Evolutionary conservation across 2,888 invertebrate species (phyloP).

Genomic region (Dorcus hopei): DNA sequence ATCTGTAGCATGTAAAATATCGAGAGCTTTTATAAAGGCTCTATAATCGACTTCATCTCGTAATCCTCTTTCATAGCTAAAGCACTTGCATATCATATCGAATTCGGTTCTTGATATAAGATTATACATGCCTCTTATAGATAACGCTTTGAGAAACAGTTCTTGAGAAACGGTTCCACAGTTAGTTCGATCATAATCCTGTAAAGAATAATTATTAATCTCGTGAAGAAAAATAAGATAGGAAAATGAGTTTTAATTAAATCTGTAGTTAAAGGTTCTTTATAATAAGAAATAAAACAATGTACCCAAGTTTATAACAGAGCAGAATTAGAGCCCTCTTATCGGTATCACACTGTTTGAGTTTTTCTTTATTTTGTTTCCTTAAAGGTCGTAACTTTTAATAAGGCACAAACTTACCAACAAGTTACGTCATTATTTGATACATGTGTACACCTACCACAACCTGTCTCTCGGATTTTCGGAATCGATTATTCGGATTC

Average conservation of each 20-base stretch:
- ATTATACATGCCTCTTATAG: slow-evolving; percentile 61
- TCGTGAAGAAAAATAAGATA: not conserved
- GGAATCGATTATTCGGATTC: not conserved
- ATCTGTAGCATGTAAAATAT: slow-evolving; percentile 60
- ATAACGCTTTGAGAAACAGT: slow-evolving; percentile 64
- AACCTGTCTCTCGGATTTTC: not conserved
- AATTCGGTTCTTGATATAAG: slow-evolving; percentile 65
- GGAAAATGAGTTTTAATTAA: not conserved
- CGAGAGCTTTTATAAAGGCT: slow-evolving; percentile 64
- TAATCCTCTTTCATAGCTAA: slow-evolving; percentile 62
- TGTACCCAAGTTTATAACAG: not conserved
- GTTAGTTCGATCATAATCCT: slow-evolving; percentile 67
- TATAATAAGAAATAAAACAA: not conserved
- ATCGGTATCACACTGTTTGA: slow-evolving; percentile 6
- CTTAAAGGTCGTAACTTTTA: slow-evolving; percentile 27
- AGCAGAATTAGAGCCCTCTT: not conserved
- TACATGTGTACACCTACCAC: slow-evolving; percentile 11
- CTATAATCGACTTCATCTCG: slow-evolving; percentile 68
- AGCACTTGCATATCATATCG: slow-evolving; percentile 70
- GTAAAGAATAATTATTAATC: slow-evolving; percentile 25
- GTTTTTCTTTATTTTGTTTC: slow-evolving; percentile 18
- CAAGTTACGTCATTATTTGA: slow-evolving; percentile 11
- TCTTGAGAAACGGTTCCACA: slow-evolving; percentile 66
- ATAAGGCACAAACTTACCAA: slow-evolving; percentile 17
- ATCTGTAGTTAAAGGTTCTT: not conserved